Percentiles rank a stretch among this genome's conserved stretches.
phyloP scores from a whole-genome alignment of 2,888 invertebrate genomes.

The Drosophila anceps region DNA sequence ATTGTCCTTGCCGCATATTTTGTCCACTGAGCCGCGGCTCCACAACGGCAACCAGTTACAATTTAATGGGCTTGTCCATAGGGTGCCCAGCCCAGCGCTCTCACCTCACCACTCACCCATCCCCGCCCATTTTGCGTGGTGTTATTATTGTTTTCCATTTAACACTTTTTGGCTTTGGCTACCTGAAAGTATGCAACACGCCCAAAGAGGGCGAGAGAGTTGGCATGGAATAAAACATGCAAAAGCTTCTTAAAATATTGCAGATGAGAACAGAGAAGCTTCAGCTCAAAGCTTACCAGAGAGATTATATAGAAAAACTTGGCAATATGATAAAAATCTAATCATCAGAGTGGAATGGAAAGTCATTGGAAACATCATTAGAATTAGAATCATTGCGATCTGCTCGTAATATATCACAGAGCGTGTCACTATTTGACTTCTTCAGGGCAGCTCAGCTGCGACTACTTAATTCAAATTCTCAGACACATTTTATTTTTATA shows the following conservation, averaged over 20 bases:
- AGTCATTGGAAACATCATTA: neutral
- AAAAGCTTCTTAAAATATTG: constrained; percentile 15
- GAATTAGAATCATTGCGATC: neutral
- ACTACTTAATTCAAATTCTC: constrained; percentile 21
- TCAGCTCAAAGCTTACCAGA: neutral
- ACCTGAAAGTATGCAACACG: constrained; percentile 32
- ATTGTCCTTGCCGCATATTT: constrained; percentile 82
- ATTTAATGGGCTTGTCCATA: constrained; percentile 75
- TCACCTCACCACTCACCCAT: neutral
- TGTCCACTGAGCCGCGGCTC: constrained; percentile 65
- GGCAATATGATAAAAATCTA: neutral
- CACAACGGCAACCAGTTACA: constrained; percentile 45
- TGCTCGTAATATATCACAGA: neutral
- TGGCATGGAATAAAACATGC: constrained; percentile 2
- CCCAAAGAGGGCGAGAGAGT: neutral
- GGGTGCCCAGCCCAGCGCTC: constrained; percentile 15
- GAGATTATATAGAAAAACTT: neutral
- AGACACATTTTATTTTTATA: constrained; percentile 13
- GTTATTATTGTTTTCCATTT: constrained; percentile 75
- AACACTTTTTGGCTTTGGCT: constrained; percentile 59
- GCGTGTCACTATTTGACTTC: neutral
- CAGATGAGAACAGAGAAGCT: constrained; percentile 3
- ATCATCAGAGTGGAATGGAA: neutral
- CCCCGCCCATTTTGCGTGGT: constrained; percentile 5
- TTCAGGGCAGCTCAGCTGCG: constrained; percentile 14